Evolutionary conservation across 2,888 invertebrate genomes (phyloP).

Genomic region (Rhagonycha lutea): DNA sequence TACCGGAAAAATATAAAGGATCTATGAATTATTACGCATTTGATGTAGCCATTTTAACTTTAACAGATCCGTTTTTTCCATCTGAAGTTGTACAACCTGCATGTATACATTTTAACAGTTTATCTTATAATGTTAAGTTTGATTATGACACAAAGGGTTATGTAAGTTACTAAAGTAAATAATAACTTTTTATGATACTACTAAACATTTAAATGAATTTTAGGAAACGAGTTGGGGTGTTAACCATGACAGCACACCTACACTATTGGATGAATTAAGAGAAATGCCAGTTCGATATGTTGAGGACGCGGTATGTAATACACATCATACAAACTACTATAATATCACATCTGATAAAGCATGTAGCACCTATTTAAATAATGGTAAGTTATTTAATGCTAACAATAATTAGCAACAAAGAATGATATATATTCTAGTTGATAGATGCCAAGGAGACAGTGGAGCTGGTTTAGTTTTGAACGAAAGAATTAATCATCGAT

Average conservation of each 20-base stretch:
- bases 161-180: background rate
- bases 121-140: background rate
- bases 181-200: no score
- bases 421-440: background rate
- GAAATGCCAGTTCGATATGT: no score
- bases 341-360: background rate
- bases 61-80: background rate
- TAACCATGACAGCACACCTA: no score
- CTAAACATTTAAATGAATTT: no score
- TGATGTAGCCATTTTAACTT: background rate
- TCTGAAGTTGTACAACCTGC: background rate
- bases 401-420: background rate
- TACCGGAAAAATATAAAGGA: background rate
- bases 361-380: background rate
- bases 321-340: no score
- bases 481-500: background rate
- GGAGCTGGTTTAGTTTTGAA: background rate
- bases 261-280: no score
- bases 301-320: no score
- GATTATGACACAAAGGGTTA: background rate
- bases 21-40: background rate
- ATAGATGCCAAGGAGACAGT: background rate
- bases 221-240: no score
- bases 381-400: background rate
- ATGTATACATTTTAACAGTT: background rate